phyloP scores from a whole-genome alignment of 2,113 vertebrate genomes.

The Sminthopsis crassicaudata region DNA sequence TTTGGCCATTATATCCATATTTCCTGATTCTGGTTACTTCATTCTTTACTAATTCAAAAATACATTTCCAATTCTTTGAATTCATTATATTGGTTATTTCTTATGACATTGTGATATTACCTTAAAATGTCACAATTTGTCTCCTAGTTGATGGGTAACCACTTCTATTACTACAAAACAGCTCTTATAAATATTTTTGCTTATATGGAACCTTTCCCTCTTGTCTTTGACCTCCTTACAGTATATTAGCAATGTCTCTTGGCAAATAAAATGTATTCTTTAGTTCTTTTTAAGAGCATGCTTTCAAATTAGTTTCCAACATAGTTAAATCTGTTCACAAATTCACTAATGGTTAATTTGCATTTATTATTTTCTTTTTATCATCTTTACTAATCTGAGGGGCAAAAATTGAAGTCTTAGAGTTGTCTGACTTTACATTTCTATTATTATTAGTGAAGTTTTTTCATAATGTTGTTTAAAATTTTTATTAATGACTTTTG shows the following conservation, averaged over 20 bases:
- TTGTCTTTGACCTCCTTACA: neutral
- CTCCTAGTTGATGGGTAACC: neutral
- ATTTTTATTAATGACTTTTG: neutral
- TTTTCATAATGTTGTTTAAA: neutral
- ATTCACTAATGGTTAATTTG: neutral
- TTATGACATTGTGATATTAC: neutral
- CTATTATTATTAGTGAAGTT: neutral
- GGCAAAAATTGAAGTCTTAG: neutral
- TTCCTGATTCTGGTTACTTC: neutral
- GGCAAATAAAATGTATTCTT: neutral
- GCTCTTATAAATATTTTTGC: neutral
- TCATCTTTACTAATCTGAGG: neutral
- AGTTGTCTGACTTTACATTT: neutral
- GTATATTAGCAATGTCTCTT: neutral
- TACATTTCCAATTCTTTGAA: neutral
- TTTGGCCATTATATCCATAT: neutral
- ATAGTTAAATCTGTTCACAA: neutral
- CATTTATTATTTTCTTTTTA: neutral
- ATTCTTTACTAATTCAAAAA: neutral
- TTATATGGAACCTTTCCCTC: neutral
- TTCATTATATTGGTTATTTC: neutral
- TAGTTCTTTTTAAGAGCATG: neutral
- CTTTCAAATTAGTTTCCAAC: neutral
- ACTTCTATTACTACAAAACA: neutral
- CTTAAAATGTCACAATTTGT: neutral